Evolutionary conservation across 2,113 vertebrate genomes (phyloP), one percentile per base, ranked within the genome.

Genomic region (Marmota flaviventris): DNA sequence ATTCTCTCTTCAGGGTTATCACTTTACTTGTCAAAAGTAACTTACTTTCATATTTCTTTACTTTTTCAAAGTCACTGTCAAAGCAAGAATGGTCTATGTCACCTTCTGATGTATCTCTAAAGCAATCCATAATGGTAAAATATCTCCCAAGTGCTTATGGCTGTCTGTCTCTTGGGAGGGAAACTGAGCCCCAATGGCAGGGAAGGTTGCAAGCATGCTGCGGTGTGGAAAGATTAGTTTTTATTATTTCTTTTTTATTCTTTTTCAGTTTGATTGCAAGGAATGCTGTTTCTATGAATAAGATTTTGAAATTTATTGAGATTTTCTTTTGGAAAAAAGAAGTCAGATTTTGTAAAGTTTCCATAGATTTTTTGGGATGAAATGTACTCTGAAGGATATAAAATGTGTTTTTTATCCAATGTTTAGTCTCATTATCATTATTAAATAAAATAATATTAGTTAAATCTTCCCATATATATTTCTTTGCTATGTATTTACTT

Each of bases 61-160:
- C 85, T 58, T 98, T 98, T 85, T 99, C 99, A 96, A 98, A 98
- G 97, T 99, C 99, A 95, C 99, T 99, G 96, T 99, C 99, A 94
- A 99, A 99, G 98, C 99, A 99, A 7, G 99, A 98, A 95, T 99
- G 99, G 98, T 99, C 99, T 85, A 99, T 99, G 98, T 99, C 99
- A 83, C 98, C 99, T 65, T 99, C 99, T 53, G 99, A 99, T 34
- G 98, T 12, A 76, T 99, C 98, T 93, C 97, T 98, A 95, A 98
- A 99, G 0, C 0, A 97, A 94, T 99, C 99, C 99, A 99, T 99
- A 95, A 91, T 85, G 89, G 32, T 18, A 85, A 98, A 92, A 81
- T 94, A 69, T n/a, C 91, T n/a, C 98, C 61, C 61, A 63, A 63
- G 61, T 25, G 61, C 24, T 63, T 11, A 63, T 25, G 9, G 61